Evolutionary conservation across 2,113 vertebrate genomes (phyloP).

Genomic region (Phycodurus eques): DNA sequence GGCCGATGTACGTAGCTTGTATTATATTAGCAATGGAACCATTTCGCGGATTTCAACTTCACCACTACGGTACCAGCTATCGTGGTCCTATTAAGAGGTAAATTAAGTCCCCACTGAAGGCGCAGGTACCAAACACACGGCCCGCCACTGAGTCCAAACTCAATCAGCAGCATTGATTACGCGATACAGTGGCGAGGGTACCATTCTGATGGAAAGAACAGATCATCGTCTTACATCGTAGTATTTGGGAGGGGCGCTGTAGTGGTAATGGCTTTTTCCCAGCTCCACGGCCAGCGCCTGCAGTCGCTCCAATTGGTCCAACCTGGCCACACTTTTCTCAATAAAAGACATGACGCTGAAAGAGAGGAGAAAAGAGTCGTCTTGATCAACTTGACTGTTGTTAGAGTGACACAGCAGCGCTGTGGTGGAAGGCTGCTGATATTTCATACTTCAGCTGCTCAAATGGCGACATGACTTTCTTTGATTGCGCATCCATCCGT

Average conservation of each 20-base stretch:
- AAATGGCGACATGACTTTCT: not conserved
- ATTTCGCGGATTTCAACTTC: too few relatives aligned
- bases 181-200: too few relatives aligned
- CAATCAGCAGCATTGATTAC: too few relatives aligned
- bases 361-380: constrained; percentile 6
- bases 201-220: constrained; percentile 1
- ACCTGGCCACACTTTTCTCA: constrained; percentile 77
- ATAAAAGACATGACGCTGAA: constrained; percentile 80
- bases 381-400: not conserved
- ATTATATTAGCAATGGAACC: too few relatives aligned
- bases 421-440: constrained; percentile 7
- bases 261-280: constrained; percentile 77
- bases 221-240: constrained; percentile 65
- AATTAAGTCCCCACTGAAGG: too few relatives aligned
- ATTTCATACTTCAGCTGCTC: constrained; percentile 14
- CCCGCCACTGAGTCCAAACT: too few relatives aligned
- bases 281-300: constrained; percentile 73
- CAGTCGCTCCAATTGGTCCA: constrained; percentile 73
- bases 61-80: too few relatives aligned
- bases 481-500: too few relatives aligned
- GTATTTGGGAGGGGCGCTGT: constrained; percentile 77
- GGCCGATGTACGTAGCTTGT: too few relatives aligned
- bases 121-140: too few relatives aligned
- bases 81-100: too few relatives aligned
- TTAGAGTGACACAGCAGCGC: not conserved